phyloP scores from a whole-genome alignment of 2,888 invertebrate genomes.

The Tiliacea citrago region DNA sequence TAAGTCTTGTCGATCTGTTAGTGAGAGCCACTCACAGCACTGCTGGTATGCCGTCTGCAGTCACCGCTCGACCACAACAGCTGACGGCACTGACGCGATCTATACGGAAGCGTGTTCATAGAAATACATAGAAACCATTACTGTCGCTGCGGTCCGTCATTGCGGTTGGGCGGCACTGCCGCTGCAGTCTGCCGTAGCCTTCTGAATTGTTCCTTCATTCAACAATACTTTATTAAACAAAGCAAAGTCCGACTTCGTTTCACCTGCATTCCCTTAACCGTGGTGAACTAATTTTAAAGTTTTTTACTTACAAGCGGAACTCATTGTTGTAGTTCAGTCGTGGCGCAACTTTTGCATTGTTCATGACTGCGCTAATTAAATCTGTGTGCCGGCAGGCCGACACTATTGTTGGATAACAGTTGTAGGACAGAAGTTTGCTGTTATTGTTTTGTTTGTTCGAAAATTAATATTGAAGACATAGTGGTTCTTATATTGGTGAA shows the following conservation, averaged over 20 bases:
- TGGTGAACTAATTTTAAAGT: slow-evolving; percentile 64
- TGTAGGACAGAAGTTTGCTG: not conserved
- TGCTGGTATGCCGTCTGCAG: not conserved
- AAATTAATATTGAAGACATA: not conserved
- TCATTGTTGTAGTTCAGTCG: slow-evolving; percentile 40
- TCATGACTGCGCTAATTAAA: slow-evolving; percentile 63
- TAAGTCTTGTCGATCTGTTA: too few species aligned
- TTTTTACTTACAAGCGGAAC: slow-evolving; percentile 57
- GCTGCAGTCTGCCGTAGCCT: not conserved
- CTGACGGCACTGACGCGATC: not conserved
- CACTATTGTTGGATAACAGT: slow-evolving; percentile 5
- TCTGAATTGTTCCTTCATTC: not conserved
- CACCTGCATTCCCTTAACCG: slow-evolving; percentile 35
- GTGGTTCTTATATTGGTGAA: not conserved
- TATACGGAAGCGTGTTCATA: not conserved
- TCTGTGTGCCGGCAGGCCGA: slow-evolving; percentile 6
- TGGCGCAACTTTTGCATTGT: slow-evolving; percentile 46
- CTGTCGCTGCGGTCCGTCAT: not conserved
- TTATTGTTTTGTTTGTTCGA: slow-evolving; percentile 5
- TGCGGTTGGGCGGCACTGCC: not conserved
- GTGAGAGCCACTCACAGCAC: not conserved
- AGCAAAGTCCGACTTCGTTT: not conserved
- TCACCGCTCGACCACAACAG: not conserved
- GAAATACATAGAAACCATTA: not conserved
- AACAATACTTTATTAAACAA: not conserved